phyloP scores from a whole-genome alignment of 2,888 invertebrate genomes.

The Perizoma flavofasciatum region DNA sequence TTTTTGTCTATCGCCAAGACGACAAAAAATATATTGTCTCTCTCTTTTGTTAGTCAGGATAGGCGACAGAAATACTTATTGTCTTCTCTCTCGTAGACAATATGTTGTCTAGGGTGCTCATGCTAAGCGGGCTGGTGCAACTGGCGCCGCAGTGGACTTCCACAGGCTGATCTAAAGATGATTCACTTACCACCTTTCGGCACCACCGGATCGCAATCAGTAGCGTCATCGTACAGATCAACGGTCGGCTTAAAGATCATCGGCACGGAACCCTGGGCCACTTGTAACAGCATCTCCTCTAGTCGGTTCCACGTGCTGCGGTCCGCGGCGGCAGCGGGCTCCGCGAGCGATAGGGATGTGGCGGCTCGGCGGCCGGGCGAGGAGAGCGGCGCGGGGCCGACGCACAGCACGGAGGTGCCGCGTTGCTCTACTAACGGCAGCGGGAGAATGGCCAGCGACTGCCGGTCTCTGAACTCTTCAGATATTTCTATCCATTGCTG shows the following conservation, averaged over 20 bases:
- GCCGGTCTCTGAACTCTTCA: constrained; percentile 57
- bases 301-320: constrained; percentile 86
- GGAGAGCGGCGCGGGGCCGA: constrained; percentile 83
- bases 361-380: constrained; percentile 83
- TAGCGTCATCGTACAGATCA: constrained; percentile 87
- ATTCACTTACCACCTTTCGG: constrained; percentile 86
- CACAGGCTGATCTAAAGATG: too few species aligned
- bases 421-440: constrained; percentile 89
- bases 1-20: too few species aligned
- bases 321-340: constrained; percentile 44
- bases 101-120: too few species aligned
- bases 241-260: constrained; percentile 91
- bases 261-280: constrained; percentile 86
- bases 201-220: constrained; percentile 88
- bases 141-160: too few species aligned
- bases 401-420: constrained; percentile 88
- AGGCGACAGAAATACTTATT: too few species aligned
- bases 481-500: constrained; percentile 78
- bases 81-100: too few species aligned
- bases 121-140: too few species aligned
- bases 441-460: constrained; percentile 86
- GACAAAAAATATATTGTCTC: too few species aligned
- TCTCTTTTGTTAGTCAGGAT: too few species aligned
- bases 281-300: constrained; percentile 90
- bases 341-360: constrained; percentile 73